Evolutionary conservation across 2,888 invertebrate genomes (phyloP), one percentile per base, ranked within the genome.

Genomic region (Tetragnatha montana): DNA sequence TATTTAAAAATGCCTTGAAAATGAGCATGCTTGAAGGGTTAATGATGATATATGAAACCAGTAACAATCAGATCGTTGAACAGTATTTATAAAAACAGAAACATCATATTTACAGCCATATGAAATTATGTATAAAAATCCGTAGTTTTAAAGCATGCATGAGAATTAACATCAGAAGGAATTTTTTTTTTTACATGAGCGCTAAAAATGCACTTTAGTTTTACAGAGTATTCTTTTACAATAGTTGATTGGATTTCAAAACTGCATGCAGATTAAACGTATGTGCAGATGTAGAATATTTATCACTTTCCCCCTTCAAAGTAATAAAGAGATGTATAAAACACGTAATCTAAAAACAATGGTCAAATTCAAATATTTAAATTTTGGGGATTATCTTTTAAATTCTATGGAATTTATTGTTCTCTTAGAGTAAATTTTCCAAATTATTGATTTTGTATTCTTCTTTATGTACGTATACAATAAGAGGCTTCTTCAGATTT

Each of bases 1-100:
- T 82, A 82, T 74, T 82, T 22, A 82, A 82, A 81, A 82, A 68
- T 74, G 50, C 22, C n/a, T 82, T 82, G 49, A 81, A 71, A 70
- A 82, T 74, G 73, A 82, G 82, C 73, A 82, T 82, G 82, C 82
- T 50, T 17, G 73, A 14, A 17, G 50, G 4, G 60, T 73, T 76
- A 19, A 50, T 17, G 50, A 76, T 74, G 76, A 60, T 60, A 17
- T 17, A 60, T 60, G 60, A 60, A 60, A 17, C 17, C 60, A 60
- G 60, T 60, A 60, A 60, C 60, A 60, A 60, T 60, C 17, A 60
- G 60, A 60, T 60, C 60, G 4, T 60, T 17, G 60, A 60, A 60
- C 60, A 60, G 17, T 60, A 60, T 60, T 60, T 60, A 60, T 60
- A 60, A 60, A 60, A 60, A 60, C 60, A 60, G 60, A 60, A 60